Evolutionary conservation across 1,140 invertebrate genomes (phyloP).

Genomic region (Zeugodacus cucurbitae): DNA sequence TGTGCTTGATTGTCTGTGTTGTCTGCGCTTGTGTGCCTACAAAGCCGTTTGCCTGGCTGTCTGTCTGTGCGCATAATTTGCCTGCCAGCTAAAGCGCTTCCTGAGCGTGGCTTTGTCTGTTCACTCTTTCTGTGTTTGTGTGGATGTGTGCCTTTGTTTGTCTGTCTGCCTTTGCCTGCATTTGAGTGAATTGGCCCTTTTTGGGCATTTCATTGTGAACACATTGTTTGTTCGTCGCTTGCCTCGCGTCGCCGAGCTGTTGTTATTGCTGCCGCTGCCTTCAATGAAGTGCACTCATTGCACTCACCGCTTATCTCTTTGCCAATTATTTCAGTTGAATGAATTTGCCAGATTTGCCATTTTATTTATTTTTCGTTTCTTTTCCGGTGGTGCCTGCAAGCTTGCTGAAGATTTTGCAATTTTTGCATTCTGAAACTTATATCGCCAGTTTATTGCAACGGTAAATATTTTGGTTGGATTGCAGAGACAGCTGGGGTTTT

Average conservation of each 20-base stretch:
- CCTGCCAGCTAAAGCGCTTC: slow-evolving; percentile 23
- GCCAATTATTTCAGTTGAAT: slow-evolving; percentile 34
- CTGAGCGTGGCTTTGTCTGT: neutral
- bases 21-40: neutral
- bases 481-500: too few species aligned
- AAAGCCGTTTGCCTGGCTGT: too few species aligned
- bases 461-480: too few species aligned
- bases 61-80: slow-evolving; percentile 16
- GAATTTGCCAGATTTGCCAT: slow-evolving; percentile 32
- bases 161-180: slow-evolving; percentile 10
- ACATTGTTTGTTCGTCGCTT: neutral
- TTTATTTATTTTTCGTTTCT: slow-evolving; percentile 22
- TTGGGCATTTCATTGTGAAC: slow-evolving; percentile 29
- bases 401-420: neutral
- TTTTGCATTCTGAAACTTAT: neutral
- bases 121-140: neutral
- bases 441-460: neutral
- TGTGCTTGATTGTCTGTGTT: neutral
- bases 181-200: slow-evolving; percentile 38
- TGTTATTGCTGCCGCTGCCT: neutral
- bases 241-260: neutral
- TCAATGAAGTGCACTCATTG: slow-evolving; percentile 26
- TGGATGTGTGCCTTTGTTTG: neutral
- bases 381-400: neutral
- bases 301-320: slow-evolving; percentile 37